Base-by-base conservation (phyloP, 1,140 invertebrate species). In the Papilio polyxenes region DNA sequence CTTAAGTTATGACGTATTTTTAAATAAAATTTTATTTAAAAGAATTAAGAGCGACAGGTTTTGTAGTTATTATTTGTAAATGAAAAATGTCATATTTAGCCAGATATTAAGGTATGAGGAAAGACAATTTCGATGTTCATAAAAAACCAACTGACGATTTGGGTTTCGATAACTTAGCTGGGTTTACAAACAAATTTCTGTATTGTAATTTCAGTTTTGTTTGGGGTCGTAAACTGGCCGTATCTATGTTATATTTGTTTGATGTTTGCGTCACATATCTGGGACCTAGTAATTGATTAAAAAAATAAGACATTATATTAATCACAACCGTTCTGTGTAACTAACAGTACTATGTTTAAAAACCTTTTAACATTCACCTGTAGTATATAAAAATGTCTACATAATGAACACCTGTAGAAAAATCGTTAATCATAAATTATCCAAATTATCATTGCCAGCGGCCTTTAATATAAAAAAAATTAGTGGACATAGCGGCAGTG, bases 331-430 rank as follows among this genome's bases (percentile, higher is more conserved):
- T 51, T 51, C 51, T 51, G 4, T 51, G 51, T 51, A 51, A 7
- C 23, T 44, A 44, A 51, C 56, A 20, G n/a, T 62, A 65, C 0
- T 23, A 31, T 6, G n/a, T 9, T 10, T 53, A 53, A 72, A 72
- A 72, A 72, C 31, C 31, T 37, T 13, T 72, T 72, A 72, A 72
- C 31, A 37, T 72, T 40, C 65, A 40, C 65, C 65, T 72, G 65
- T 37, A 72, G 23, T 13, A 72, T 72, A 56, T 31, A 65, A 37
- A 65, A 72, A 72, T 37, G 11, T 15, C 37, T 72, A 72, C 65
- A 72, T 72, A 72, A 72, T 72, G 31, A 72, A 40, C 31, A 15
- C 15, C 65, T 37, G 17, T 72, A 72, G 10, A 72, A 65, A 31
- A 69, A 69, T 72, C 53, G 53, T 56, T 17, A 1, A 37, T 69